Base-by-base conservation (phyloP, 2,888 invertebrate species). In the Thera britannica region DNA sequence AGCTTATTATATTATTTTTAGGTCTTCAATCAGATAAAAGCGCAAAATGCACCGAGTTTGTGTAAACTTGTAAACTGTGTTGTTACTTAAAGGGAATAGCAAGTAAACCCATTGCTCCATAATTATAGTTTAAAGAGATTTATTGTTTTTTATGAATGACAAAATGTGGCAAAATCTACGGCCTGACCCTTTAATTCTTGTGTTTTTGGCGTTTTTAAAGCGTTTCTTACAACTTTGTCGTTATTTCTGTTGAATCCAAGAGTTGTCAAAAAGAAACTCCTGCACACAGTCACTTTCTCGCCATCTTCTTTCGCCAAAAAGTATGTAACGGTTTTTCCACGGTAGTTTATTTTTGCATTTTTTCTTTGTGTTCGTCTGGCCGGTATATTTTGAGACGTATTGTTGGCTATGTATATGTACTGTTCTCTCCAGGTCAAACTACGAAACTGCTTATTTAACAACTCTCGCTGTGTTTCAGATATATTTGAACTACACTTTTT, bases 231-330 rank as follows among this genome's bases (percentile, higher is more conserved):
- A 44, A 44, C 44, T 44, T 49, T 49, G 49, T 49, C 49, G 49
- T 49, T 49, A 8, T 49, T 49, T 49, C 49, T 49, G 49, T 49
- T 49, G 49, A 49, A 49, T 12, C 49, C 49, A 49, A 49, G 12
- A 12, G 49, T 49, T n/a, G 49, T 49, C 12, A 58, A n/a, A 58
- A 48, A 58, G 48, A 44, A 58, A 44, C 23, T 23, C 44, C 11
- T 58, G 41, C 41, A 58, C 41, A 44, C 57, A 44, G 57, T n/a
- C 44, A 56, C n/a, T 56, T 56, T 56, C 38, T 56, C 36, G 38
- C 56, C 56, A 56, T 56, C 56, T 56, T 36, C 56, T 56, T 35
- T 23, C 44, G 58, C 44, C 49, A 49, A 49, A 49, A 12, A 49
- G 49, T 49, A 49, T 49, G 49, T 49, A 49, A 49, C 49, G 4